These are phyloP conservation scores for Cricetomys ansorgei DNA, from an alignment of 2,113 vertebrate genomes.

Conservation along the genomic window DNA sequence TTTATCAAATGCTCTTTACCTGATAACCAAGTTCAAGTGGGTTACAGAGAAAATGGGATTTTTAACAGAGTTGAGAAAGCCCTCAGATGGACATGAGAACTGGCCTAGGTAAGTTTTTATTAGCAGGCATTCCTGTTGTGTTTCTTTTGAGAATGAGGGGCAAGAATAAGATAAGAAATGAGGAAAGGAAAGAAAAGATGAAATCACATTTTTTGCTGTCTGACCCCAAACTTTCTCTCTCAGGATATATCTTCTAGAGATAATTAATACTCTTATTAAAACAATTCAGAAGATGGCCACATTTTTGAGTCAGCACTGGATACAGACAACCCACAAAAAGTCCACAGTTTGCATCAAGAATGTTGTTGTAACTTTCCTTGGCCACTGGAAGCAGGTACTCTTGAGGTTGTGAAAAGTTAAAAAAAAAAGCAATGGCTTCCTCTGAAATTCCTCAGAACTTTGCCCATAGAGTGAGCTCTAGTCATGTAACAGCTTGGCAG, in stretches of 20 bases:
- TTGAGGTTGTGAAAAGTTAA: neutral
- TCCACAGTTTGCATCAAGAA: neutral
- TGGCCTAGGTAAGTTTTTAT: conserved; percentile 9
- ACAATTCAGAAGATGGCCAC: neutral
- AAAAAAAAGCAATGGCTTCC: neutral
- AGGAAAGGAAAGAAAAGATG: conserved; percentile 1
- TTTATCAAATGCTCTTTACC: conserved; percentile 55
- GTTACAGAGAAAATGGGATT: conserved; percentile 58
- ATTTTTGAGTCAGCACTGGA: neutral
- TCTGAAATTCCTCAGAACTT: neutral
- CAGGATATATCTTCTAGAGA: neutral
- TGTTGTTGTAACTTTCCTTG: neutral
- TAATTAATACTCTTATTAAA: conserved; percentile 12
- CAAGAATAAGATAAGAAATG: neutral
- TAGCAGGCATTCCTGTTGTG: neutral
- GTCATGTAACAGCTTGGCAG: neutral
- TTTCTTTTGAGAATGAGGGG: neutral
- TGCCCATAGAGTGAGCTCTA: neutral
- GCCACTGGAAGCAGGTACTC: neutral
- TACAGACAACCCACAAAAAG: neutral
- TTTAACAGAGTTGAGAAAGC: conserved; percentile 42
- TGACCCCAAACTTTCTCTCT: neutral
- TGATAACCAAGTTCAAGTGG: conserved; percentile 65
- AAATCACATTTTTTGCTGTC: neutral
- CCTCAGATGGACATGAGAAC: conserved; percentile 2